Evolutionary conservation across 1,140 invertebrate genomes (phyloP), one percentile per base, ranked within the genome.

Genomic region (Liolophura sinensis): DNA sequence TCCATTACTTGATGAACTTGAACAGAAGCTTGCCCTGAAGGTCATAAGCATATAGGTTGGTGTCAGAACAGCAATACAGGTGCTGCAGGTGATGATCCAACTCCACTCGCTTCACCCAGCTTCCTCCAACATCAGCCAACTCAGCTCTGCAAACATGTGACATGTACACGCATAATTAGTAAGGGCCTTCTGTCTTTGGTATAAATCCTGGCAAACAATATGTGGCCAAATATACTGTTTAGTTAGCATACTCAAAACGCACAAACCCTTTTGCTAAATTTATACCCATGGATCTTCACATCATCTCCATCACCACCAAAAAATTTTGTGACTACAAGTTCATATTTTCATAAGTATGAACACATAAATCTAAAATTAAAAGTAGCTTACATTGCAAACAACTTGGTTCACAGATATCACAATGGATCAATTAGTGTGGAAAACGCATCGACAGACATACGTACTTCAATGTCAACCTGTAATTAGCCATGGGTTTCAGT

Each of bases 31-130:
- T 78, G n/a, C 82, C 82, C 27, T 75, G 54, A 47, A 83, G 72
- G 60, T 81, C 72, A 60, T 84, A 83, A 0, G 79, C 79, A 73
- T 78, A 69, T 5, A 84, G 72, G 54, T 81, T 79, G 48, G 77
- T 83, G 59, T 83, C 80, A 48, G 81, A 83, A 60, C 81, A 84
- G 67, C 80, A 84, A 68, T 82, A 84, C 40, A 84, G 67, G 61
- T 83, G 80, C 52, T 82, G 75, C 50, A 81, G 62, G 46, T 73
- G 56, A 22, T 77, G 65, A 31, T 84, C 81, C 24, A 84, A 54
- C 15, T 83, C 81, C n/a, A 83, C 82, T 22, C 72, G 66, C 71
- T 83, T 83, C 52, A 84, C 82, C 82, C 82, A 84, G 52, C 79
- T 79, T 0, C 82, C 82, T 20, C 82, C 82, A 24, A 83, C 80